These are phyloP conservation scores for Paradoxurus hermaphroditus DNA, from an alignment of 2,113 vertebrate species.

Conservation along the genomic window DNA sequence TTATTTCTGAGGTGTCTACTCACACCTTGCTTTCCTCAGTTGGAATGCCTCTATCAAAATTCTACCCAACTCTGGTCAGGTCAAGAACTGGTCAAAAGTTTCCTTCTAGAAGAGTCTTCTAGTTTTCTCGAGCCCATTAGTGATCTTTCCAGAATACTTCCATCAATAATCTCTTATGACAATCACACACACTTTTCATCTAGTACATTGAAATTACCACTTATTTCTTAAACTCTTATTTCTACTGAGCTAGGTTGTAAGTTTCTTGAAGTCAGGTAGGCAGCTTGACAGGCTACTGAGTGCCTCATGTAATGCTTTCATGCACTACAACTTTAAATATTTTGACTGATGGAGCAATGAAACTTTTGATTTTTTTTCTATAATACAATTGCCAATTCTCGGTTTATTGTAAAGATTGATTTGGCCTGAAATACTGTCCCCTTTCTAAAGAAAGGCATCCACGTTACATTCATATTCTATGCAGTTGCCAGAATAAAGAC, in stretches of 20 bases:
- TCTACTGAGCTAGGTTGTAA: background rate
- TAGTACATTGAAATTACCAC: background rate
- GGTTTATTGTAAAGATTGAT: background rate
- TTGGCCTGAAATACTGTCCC: background rate
- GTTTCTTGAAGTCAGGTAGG: background rate
- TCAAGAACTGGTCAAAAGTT: background rate
- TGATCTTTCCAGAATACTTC: background rate
- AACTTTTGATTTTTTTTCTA: background rate
- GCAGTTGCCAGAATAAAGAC: background rate
- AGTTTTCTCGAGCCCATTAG: background rate
- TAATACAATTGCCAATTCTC: background rate
- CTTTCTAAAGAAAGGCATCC: background rate
- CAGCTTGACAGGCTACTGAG: background rate
- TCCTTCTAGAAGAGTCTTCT: background rate
- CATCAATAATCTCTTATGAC: background rate
- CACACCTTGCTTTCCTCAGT: background rate
- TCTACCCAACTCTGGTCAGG: background rate
- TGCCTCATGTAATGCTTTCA: background rate
- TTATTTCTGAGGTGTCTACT: background rate
- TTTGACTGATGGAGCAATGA: background rate
- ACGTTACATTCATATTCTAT: background rate
- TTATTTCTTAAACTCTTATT: background rate
- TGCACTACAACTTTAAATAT: background rate
- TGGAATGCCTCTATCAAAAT: background rate
- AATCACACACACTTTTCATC: background rate